These are phyloP conservation scores for Pogonocichla stellata DNA, from an alignment of 2,113 vertebrate genomes.

Conservation along the genomic window DNA sequence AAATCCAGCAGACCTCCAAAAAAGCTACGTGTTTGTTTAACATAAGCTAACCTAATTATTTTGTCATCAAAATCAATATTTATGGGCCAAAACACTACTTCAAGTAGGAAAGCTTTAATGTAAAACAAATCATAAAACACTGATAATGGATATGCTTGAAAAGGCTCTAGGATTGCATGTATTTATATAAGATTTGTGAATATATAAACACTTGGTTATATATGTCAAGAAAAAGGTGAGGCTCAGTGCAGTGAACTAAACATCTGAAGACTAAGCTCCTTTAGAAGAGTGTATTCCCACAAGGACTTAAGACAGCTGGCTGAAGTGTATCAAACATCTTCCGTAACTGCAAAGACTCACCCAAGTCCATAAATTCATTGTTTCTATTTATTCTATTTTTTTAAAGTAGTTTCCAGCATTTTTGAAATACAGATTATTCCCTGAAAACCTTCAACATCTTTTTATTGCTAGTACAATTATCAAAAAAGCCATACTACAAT, in stretches of 20 bases:
- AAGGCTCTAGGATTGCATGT: not conserved
- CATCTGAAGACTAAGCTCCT: not conserved
- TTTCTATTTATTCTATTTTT: not conserved
- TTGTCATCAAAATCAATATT: not conserved
- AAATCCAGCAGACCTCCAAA: not conserved
- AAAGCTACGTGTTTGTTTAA: not conserved
- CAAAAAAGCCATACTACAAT: not conserved
- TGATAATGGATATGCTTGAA: constrained; percentile 9
- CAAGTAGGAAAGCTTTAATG: not conserved
- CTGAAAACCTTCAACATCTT: not conserved
- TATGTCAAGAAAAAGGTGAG: not conserved
- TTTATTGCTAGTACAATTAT: not conserved
- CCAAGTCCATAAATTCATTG: not conserved
- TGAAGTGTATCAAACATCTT: not conserved
- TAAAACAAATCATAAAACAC: constrained; percentile 34
- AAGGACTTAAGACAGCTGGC: not conserved
- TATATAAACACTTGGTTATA: not conserved
- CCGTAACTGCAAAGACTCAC: not conserved
- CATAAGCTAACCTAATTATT: not conserved
- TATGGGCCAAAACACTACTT: not conserved
- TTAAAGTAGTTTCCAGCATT: not conserved
- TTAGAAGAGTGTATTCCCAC: not conserved
- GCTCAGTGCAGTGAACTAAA: not conserved
- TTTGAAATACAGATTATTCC: not conserved
- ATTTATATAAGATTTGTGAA: not conserved